Percentiles rank a stretch among this genome's conserved stretches.
Conservation (phyloP, 2,888 invertebrate genomes). For the Ochlodes sylvanus region DNA sequence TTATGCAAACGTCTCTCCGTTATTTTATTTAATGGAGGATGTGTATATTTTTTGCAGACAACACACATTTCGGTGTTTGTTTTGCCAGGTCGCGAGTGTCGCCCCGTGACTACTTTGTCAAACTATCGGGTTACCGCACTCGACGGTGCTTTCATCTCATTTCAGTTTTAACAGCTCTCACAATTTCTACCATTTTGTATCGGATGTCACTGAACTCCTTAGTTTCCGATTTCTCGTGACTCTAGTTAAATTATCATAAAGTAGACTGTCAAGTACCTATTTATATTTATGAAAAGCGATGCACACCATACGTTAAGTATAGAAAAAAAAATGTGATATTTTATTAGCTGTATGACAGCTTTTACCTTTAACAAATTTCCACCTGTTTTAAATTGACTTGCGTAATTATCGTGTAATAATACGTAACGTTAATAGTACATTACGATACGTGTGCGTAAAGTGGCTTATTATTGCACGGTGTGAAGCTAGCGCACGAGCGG, state of each 20-base stretch:
- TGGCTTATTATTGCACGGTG: too few species aligned
- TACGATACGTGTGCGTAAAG: too few species aligned
- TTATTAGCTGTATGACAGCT: too few species aligned
- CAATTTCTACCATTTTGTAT: constrained; percentile 43
- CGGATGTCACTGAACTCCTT: constrained; percentile 36
- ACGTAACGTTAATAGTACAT: too few species aligned
- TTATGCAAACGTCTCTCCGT: not conserved
- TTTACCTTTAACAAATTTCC: too few species aligned
- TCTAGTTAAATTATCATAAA: not conserved
- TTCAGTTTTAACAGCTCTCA: constrained; percentile 28
- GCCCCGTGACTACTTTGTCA: constrained; percentile 52
- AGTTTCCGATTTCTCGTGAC: constrained; percentile 21
- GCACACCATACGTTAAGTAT: too few species aligned
- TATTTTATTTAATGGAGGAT: constrained; percentile 15
- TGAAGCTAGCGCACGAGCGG: too few species aligned
- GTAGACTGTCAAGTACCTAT: too few species aligned
- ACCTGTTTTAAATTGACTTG: too few species aligned
- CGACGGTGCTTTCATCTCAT: constrained; percentile 46
- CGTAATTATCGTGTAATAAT: too few species aligned
- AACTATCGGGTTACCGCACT: constrained; percentile 72
- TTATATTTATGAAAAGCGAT: not conserved
- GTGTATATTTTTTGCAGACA: constrained; percentile 55
- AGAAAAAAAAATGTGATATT: too few species aligned
- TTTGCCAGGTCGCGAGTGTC: constrained; percentile 72
- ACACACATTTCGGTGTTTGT: constrained; percentile 66